Conservation (phyloP, 2,888 invertebrate species). For the Ormyrus nitidulus region DNA sequence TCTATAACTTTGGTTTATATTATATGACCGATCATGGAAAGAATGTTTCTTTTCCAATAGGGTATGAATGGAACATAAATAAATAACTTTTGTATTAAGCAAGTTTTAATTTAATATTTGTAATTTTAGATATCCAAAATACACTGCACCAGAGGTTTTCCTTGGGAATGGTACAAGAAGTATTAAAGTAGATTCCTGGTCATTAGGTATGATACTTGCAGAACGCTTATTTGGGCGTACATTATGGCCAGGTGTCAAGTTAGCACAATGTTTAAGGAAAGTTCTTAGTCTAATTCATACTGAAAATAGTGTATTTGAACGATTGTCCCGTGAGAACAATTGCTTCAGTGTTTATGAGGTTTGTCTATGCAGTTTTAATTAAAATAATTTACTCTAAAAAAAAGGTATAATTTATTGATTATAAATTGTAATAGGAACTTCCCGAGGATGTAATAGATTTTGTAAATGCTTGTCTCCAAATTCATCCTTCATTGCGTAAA, state of each 20-base stretch:
- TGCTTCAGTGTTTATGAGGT: slow-evolving; percentile 82
- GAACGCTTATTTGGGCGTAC: slow-evolving; percentile 85
- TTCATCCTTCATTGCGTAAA: slow-evolving; percentile 81
- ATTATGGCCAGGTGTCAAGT: slow-evolving; percentile 85
- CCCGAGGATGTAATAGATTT: slow-evolving; percentile 79
- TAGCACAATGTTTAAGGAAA: slow-evolving; percentile 85
- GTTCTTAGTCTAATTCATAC: slow-evolving; percentile 84
- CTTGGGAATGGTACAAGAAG: slow-evolving; percentile 81
- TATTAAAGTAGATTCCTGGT: slow-evolving; percentile 94
- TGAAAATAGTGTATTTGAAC: slow-evolving; percentile 79
- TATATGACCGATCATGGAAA: slow-evolving; percentile 92
- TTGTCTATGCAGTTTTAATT: slow-evolving; percentile 45
- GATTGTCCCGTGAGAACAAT: slow-evolving; percentile 88
- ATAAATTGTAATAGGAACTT: slow-evolving; percentile 76
- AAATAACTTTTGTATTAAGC: slow-evolving; percentile 24
- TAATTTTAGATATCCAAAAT: slow-evolving; percentile 82
- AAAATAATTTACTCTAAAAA: slow-evolving; percentile 29
- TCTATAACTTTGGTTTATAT: slow-evolving; percentile 95
- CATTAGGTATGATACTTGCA: slow-evolving; percentile 91
- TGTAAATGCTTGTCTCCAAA: slow-evolving; percentile 84
- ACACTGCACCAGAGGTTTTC: slow-evolving; percentile 89
- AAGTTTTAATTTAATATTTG: slow-evolving; percentile 74
- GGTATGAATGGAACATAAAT: slow-evolving; percentile 76
- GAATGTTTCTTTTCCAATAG: slow-evolving; percentile 92
- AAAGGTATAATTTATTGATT: slow-evolving; percentile 18